Conservation (phyloP, 2,113 vertebrate species). For the Nibea albiflora region DNA sequence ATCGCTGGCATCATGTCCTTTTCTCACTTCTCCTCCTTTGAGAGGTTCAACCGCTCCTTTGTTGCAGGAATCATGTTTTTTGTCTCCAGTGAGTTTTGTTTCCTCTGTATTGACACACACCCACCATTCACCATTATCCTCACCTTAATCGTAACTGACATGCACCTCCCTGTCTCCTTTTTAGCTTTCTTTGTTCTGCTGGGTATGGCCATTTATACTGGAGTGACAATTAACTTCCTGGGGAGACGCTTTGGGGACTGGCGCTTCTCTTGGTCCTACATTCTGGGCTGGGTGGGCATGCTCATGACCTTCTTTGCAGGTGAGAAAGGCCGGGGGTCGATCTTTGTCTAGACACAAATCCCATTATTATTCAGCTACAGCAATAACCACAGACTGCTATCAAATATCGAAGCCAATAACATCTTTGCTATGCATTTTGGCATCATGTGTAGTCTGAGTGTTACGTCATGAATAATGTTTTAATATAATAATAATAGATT, state of each 20-base stretch:
- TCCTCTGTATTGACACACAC: background rate
- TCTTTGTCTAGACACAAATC: background rate
- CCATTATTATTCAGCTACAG: background rate
- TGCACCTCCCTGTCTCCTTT: background rate
- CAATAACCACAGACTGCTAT: background rate
- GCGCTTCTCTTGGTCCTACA: conserved; percentile 93
- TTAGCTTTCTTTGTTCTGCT: conserved; percentile 87
- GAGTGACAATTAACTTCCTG: conserved; percentile 89
- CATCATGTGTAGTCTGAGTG: background rate
- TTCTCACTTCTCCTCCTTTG: conserved; percentile 86
- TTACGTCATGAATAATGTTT: no score
- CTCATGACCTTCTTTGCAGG: conserved; percentile 93
- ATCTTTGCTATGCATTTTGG: background rate
- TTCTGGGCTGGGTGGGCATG: conserved; percentile 90
- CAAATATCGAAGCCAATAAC: background rate
- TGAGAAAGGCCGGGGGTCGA: conserved; percentile 55
- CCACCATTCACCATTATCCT: background rate
- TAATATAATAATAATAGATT: background rate
- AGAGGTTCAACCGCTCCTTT: conserved; percentile 88
- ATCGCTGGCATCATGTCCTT: conserved; percentile 88
- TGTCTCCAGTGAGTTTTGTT: conserved; percentile 86
- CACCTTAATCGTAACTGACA: background rate
- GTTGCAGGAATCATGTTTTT: conserved; percentile 90
- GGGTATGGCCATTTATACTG: conserved; percentile 89
- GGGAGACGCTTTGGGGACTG: conserved; percentile 90